Base-by-base conservation (phyloP, 1,140 invertebrate genomes). In the Notospermus geniculatus region DNA sequence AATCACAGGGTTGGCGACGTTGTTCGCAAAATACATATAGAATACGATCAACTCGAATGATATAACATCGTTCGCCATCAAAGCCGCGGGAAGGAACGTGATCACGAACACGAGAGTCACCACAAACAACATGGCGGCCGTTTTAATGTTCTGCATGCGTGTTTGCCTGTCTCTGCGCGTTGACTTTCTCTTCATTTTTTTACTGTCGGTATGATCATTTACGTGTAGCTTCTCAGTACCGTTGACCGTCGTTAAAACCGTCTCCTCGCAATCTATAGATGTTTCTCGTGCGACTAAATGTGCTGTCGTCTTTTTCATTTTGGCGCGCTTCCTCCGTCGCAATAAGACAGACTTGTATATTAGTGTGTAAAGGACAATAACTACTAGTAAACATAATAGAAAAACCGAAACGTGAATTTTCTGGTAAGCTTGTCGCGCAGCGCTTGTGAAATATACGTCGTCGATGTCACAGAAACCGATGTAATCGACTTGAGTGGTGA, bases 1-100 rank as follows among this genome's bases (percentile, higher is more conserved):
- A 32, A 80, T 78, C 28, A 80, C 63, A 1, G 79, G 79, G 67
- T 79, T 80, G 25, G 70, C 76, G 15, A 79, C 74, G 63, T 80
- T 79, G 66, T 80, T 78, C 41, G 71, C 68, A 56, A 79, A 80
- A 60, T 79, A 78, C 68, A 77, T 69, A 53, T 76, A 76, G 59
- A 77, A 77, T 5, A 79, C 70, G 9, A 78, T 66, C 11, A 71
- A 50, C 54, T 73, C 71, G 67, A 74, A 71, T 15, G 63, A 22
- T 9, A 79, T 61, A 29, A 72, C 58, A 36, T 66, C 57, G 15
- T 72, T 39, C 1, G 73, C 73, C 65, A 79, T 75, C 29, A 79
- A 60, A 71, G 71, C 75, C 0, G 74, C 70, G 0, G 77, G 77
- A 25, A 75, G 46, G 66, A 77, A 79, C 22, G 77, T 70, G 22